Base-by-base conservation (phyloP, 2,888 invertebrate genomes). In the Ophonus ardosiacus region DNA sequence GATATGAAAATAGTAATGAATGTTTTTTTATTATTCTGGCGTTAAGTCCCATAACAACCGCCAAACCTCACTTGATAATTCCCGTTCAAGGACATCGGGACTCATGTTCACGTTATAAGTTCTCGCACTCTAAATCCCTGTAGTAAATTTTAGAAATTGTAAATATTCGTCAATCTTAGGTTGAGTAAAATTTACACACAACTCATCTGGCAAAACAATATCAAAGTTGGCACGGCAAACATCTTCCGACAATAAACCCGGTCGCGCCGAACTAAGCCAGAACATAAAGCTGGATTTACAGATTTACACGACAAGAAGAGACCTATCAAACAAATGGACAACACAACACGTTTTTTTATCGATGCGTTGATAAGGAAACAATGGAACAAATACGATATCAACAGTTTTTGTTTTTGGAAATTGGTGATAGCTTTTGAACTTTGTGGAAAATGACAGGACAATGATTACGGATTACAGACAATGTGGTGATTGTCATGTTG, bases 131-230 rank as follows among this genome's bases (percentile, higher is more conserved):
- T n/a, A n/a, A n/a, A n/a, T n/a, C n/a, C n/a, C n/a, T n/a, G n/a
- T n/a, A 0, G 31, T 31, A 31, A 31, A 31, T 31, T 31, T 31
- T 31, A 0, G 2, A 31, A 31, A 5, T 1, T 31, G 31, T 5
- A 31, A 31, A 31, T 31, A 31, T 31, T 21, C 21, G 1, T 21
- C 21, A 21, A 31, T 31, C 31, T 31, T 31, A 31, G 5, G 1
- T 6, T 31, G 31, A 31, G 31, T 6, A 31, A 1, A 31, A 31
- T 31, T 5, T 31, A 31, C 31, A 31, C 31, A 31, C 43, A 17
- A 74, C 71, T 40, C 43, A 18, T 74, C 43, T 43, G 71, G 43
- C 71, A 74, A 74, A 74, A 74, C 71, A 74, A 74, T 74, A 74
- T 74, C 40, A 43, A 43, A 43, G 40, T 74, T 74, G 71, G 71